A percentile compares a stretch with the other conserved stretches of the same genome.
phyloP scores from a whole-genome alignment of 2,797 vertebrate species.

The Pithecia hirsuta region DNA sequence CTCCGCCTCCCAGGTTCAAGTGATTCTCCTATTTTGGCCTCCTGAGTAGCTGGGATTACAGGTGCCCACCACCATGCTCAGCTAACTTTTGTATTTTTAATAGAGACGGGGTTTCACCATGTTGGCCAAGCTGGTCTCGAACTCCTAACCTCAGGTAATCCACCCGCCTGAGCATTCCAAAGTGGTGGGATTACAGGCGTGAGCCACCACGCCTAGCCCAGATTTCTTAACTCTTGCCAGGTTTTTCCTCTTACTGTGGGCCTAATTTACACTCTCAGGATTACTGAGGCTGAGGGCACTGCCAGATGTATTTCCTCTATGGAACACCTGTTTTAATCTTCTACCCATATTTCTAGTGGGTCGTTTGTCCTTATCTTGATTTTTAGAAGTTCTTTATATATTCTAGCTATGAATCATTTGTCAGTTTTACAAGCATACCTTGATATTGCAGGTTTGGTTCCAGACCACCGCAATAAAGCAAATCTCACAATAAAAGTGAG shows the following conservation, averaged over 20 bases:
- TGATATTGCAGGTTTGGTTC: neutral
- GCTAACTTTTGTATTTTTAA: neutral
- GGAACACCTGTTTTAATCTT: neutral
- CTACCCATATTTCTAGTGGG: neutral
- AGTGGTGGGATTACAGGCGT: neutral
- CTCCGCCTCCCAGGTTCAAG: neutral
- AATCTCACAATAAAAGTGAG: neutral
- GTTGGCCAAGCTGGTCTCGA: neutral
- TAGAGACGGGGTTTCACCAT: neutral
- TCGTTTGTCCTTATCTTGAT: neutral
- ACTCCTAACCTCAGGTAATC: neutral
- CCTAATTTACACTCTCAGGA: neutral
- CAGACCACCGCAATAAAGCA: neutral
- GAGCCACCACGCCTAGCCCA: neutral
- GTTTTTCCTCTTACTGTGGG: neutral
- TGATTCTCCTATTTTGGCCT: neutral
- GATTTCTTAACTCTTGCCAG: neutral
- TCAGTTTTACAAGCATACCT: neutral
- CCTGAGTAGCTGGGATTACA: neutral
- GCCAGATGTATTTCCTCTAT: neutral
- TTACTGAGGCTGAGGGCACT: neutral
- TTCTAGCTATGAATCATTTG: neutral
- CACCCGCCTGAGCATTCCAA: neutral
- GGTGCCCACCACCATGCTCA: neutral
- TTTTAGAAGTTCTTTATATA: neutral